A percentile compares a stretch with the other conserved stretches of the same genome.
These are phyloP conservation scores for Asobara japonica DNA, from an alignment of 1,140 invertebrate genomes.

Conservation along the genomic window DNA sequence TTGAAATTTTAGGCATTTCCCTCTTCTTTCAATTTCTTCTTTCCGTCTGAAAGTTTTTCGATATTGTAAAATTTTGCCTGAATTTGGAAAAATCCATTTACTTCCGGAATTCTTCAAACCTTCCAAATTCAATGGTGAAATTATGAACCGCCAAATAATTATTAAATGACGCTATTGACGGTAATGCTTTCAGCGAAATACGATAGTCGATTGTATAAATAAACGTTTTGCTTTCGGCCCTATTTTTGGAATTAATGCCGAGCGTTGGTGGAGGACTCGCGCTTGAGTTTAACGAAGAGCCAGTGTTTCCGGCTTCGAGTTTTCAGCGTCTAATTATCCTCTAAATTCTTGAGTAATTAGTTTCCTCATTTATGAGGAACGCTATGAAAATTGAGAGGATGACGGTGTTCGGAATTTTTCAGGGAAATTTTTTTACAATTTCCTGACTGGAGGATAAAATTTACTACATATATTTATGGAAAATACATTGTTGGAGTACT, in stretches of 20 bases:
- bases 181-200: conserved; percentile 36
- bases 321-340: not conserved
- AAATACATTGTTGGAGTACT: no score
- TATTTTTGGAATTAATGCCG: conserved; percentile 54
- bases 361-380: not conserved
- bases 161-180: no score
- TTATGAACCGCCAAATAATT: no score
- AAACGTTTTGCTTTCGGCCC: conserved; percentile 42
- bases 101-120: no score
- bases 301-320: not conserved
- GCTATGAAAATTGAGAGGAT: not conserved
- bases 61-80: no score
- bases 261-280: conserved; percentile 26
- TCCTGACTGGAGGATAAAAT: no score
- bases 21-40: no score
- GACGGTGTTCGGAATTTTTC: not conserved
- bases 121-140: no score
- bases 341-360: not conserved
- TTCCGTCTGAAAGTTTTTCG: no score
- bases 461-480: no score
- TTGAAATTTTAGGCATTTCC: no score
- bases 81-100: no score
- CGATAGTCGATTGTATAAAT: conserved; percentile 47
- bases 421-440: not conserved
- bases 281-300: conserved; percentile 20